These are phyloP conservation scores for Thecophora atra DNA, from an alignment of 2,888 invertebrate genomes.

Conservation along the genomic window DNA sequence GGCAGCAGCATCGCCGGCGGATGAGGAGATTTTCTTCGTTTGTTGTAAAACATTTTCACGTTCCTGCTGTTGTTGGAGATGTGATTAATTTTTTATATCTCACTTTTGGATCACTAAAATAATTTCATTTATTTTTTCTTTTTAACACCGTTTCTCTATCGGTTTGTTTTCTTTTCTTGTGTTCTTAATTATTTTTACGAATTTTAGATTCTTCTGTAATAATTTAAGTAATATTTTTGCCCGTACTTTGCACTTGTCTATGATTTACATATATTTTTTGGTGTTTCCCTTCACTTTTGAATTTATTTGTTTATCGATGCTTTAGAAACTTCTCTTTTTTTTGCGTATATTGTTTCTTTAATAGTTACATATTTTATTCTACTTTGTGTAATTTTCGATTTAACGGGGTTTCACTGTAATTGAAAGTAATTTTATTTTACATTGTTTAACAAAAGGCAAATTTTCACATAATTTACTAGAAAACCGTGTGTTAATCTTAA, in stretches of 20 bases:
- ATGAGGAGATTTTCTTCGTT: slow-evolving; percentile 47
- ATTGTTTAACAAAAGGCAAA: neutral
- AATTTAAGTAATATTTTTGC: no score
- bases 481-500: neutral
- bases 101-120: neutral
- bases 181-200: no score
- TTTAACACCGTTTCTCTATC: neutral
- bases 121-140: neutral
- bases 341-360: neutral
- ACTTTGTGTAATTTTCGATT: neutral
- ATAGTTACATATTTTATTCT: neutral
- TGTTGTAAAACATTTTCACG: slow-evolving; percentile 44
- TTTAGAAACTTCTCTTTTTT: no score
- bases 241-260: no score
- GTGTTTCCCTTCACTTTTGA: slow-evolving; percentile 4
- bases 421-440: neutral
- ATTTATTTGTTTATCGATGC: neutral
- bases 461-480: neutral
- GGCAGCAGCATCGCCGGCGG: slow-evolving; percentile 30
- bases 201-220: no score
- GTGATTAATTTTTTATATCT: slow-evolving; percentile 6
- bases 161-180: no score
- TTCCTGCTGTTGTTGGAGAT: slow-evolving; percentile 32
- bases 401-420: slow-evolving; percentile 1
- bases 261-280: neutral